Conservation (phyloP, 1,140 invertebrate genomes). For the Vollenhovia emeryi region DNA sequence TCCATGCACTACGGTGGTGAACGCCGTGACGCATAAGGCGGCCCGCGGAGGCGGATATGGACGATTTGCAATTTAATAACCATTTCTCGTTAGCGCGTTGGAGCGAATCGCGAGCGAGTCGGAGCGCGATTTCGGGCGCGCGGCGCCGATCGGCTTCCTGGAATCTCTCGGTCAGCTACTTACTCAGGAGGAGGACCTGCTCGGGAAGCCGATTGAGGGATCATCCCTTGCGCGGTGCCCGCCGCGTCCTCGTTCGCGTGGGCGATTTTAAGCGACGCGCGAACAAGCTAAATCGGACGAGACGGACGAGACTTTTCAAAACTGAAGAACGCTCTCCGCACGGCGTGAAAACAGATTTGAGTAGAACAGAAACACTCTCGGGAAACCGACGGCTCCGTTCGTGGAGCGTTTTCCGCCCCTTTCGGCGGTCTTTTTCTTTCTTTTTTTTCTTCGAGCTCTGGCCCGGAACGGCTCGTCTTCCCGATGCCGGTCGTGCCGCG, state of each 20-base stretch:
- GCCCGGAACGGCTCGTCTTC: neutral
- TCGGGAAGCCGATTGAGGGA: constrained; percentile 19
- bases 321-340: neutral
- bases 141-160: constrained; percentile 52
- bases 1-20: constrained; percentile 63
- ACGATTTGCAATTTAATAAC: constrained; percentile 54
- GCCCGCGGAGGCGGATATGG: constrained; percentile 49
- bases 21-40: constrained; percentile 40
- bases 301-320: too few relatives aligned
- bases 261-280: neutral
- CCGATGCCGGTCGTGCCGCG: neutral
- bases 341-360: neutral
- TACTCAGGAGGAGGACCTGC: constrained; percentile 48
- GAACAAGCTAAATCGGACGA: too few relatives aligned
- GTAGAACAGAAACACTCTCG: neutral
- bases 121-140: neutral
- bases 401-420: neutral
- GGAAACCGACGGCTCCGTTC: neutral
- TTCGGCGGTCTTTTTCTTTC: too few relatives aligned
- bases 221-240: constrained; percentile 59
- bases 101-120: neutral
- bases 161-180: constrained; percentile 26
- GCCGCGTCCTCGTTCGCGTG: constrained; percentile 55
- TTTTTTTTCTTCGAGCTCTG: too few relatives aligned
- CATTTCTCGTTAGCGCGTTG: constrained; percentile 24